Percentiles rank a stretch among this genome's conserved stretches.
Evolutionary conservation across 2,797 vertebrate genomes (phyloP).

Genomic region (Pachyuromys duprasi): DNA sequence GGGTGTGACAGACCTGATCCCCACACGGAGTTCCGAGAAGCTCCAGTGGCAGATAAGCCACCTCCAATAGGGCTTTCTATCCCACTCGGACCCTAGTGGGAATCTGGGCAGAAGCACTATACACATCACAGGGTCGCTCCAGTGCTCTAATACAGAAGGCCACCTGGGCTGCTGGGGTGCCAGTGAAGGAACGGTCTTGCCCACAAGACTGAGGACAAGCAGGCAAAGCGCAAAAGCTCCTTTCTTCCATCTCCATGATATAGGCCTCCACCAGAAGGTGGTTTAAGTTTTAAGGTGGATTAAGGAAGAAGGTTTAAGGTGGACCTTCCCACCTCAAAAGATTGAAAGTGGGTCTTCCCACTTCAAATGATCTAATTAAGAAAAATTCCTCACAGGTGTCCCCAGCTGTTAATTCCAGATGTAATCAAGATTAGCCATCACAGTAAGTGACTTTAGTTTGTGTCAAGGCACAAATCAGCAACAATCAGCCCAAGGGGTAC

Average conservation of each 20-base stretch:
- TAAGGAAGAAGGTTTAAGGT: too few species aligned
- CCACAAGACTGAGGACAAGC: neutral
- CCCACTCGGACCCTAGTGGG: neutral
- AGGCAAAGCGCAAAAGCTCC: neutral
- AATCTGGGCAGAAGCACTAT: neutral
- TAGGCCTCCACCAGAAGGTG: neutral
- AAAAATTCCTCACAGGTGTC: neutral
- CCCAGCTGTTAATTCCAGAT: neutral
- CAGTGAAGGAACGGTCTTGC: neutral
- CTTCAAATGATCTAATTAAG: neutral
- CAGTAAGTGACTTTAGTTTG: neutral
- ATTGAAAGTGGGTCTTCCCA: neutral
- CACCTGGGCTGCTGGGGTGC: neutral
- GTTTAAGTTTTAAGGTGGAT: neutral
- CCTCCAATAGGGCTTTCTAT: neutral
- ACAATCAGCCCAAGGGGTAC: neutral
- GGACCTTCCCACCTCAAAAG: neutral
- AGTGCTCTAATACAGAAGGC: neutral
- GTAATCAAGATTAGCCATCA: neutral
- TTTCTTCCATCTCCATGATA: neutral
- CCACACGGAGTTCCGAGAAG: neutral
- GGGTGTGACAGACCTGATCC: neutral
- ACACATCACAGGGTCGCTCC: neutral
- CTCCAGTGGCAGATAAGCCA: neutral
- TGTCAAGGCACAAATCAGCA: neutral